Evolutionary conservation across 2,113 vertebrate genomes (phyloP).

Genomic region (Rhadina sibilatrix): DNA sequence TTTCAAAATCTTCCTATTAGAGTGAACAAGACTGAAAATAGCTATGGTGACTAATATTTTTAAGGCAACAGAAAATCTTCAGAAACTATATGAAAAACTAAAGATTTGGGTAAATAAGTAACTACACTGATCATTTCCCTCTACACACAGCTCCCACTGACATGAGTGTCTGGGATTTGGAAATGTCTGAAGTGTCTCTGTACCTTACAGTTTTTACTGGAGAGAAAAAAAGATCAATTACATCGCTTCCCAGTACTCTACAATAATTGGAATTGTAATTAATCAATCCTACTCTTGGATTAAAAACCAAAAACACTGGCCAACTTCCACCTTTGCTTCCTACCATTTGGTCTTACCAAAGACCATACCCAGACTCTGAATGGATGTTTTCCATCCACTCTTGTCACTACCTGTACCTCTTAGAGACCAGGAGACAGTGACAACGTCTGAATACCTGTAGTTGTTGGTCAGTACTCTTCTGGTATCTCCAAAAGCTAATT

Average conservation of each 20-base stretch:
- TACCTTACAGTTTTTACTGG: not conserved
- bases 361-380: not conserved
- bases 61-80: not conserved
- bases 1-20: not conserved
- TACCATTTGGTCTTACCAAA: not conserved
- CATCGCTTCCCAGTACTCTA: not conserved
- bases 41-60: not conserved
- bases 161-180: not conserved
- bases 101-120: not conserved
- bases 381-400: not conserved
- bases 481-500: not conserved
- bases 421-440: not conserved
- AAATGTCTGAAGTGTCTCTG: not conserved
- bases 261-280: not conserved
- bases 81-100: not conserved
- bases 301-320: not conserved
- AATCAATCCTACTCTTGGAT: not conserved
- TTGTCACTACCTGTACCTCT: not conserved
- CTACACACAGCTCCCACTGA: not conserved
- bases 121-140: not conserved
- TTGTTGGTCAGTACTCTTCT: not conserved
- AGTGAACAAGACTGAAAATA: not conserved
- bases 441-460: not conserved
- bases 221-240: not conserved
- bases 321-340: not conserved